Percentiles rank a stretch among this genome's conserved stretches.
Conservation (phyloP, 2,888 invertebrate species). For the Augiades crinisus region DNA sequence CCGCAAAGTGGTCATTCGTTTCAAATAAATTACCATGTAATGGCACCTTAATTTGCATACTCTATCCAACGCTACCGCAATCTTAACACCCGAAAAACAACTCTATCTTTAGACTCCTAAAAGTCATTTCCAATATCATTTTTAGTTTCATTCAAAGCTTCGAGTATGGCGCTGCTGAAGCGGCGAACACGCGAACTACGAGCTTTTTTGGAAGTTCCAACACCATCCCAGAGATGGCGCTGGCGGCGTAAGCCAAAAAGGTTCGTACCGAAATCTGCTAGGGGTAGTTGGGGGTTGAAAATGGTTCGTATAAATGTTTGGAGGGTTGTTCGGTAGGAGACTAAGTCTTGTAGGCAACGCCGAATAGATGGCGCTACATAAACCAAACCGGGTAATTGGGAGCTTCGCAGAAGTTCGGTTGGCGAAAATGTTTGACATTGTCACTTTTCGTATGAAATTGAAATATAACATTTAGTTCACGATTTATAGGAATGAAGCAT, state of each 20-base stretch:
- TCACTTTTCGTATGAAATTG: not conserved
- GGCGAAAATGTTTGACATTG: not conserved
- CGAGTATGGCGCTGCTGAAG: slow-evolving; percentile 46
- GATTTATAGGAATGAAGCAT: too few relatives aligned
- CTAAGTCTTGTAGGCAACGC: slow-evolving; percentile 34
- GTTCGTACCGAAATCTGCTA: slow-evolving; percentile 37
- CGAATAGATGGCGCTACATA: slow-evolving; percentile 48
- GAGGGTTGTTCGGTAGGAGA: slow-evolving; percentile 36
- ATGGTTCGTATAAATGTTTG: slow-evolving; percentile 38
- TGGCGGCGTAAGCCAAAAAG: slow-evolving; percentile 40
- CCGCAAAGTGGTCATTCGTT: slow-evolving; percentile 81
- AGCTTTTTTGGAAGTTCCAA: slow-evolving; percentile 60
- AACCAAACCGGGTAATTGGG: not conserved
- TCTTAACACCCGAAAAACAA: slow-evolving; percentile 46
- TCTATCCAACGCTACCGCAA: slow-evolving; percentile 49
- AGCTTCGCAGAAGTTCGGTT: not conserved
- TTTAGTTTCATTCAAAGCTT: slow-evolving; percentile 71
- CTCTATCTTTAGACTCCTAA: slow-evolving; percentile 43
- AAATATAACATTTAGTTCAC: too few relatives aligned
- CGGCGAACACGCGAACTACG: slow-evolving; percentile 58
- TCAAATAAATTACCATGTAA: slow-evolving; percentile 82
- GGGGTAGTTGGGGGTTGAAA: slow-evolving; percentile 49
- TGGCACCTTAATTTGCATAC: slow-evolving; percentile 80
- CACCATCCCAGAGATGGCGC: slow-evolving; percentile 71
- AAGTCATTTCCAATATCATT: slow-evolving; percentile 40